Evolutionary conservation across 2,113 vertebrate species (phyloP).

Genomic region (Egretta garzetta): DNA sequence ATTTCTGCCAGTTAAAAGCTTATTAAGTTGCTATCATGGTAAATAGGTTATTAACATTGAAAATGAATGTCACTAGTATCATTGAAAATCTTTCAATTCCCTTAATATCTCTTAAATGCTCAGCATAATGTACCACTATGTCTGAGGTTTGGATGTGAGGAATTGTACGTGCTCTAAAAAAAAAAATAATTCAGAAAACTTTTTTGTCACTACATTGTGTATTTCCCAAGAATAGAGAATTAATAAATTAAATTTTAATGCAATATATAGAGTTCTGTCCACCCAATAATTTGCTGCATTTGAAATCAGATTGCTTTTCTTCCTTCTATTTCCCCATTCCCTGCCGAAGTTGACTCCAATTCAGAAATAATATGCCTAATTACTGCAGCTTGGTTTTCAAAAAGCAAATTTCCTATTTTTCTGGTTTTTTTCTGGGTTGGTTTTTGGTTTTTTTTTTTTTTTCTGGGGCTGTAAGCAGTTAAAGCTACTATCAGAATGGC

Average conservation of each 20-base stretch:
- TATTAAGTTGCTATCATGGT: constrained; percentile 44
- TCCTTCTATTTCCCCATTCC: background rate
- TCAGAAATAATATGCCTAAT: background rate
- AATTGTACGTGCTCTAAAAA: background rate
- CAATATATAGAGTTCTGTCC: background rate
- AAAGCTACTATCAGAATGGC: background rate
- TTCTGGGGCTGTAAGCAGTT: background rate
- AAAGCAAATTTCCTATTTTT: background rate
- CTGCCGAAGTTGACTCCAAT: background rate
- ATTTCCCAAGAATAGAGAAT: constrained; percentile 11
- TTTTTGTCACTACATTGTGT: background rate
- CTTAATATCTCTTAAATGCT: constrained; percentile 45
- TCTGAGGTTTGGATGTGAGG: background rate
- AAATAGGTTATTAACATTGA: constrained; percentile 58
- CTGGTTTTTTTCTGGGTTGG: background rate
- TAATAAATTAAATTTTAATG: constrained; percentile 3
- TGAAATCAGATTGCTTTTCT: constrained; percentile 25
- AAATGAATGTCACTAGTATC: constrained; percentile 36
- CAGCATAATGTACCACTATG: background rate
- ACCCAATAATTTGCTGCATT: background rate
- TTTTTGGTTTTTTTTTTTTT: background rate
- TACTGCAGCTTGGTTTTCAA: background rate
- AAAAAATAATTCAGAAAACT: background rate
- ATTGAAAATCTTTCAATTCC: constrained; percentile 28
- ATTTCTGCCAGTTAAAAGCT: constrained; percentile 37